These are phyloP conservation scores for Archaeoteleia sp. DNA, from an alignment of 2,888 invertebrate species.

Conservation along the genomic window DNA sequence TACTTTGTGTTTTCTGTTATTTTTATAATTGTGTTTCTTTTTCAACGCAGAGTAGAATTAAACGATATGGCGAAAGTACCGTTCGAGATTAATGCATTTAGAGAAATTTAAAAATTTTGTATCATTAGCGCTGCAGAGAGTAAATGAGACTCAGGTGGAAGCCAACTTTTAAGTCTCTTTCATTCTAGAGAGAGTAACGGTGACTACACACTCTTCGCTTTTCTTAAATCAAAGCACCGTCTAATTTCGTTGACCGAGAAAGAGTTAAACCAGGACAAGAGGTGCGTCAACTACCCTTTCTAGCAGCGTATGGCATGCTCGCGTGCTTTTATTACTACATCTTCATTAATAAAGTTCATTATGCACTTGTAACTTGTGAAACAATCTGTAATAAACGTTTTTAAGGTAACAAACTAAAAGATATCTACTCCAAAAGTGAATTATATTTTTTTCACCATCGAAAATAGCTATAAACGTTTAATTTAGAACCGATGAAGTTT, in stretches of 20 bases:
- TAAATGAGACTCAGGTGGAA: constrained; percentile 23
- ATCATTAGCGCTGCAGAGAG: constrained; percentile 9
- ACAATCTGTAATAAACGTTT: too few species aligned
- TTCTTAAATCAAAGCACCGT: constrained; percentile 44
- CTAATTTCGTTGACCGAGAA: constrained; percentile 52
- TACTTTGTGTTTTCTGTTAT: too few species aligned
- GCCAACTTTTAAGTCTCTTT: constrained; percentile 32
- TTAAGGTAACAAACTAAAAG: too few species aligned
- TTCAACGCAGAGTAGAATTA: too few species aligned
- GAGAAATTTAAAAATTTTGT: constrained; percentile 30
- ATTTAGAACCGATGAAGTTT: too few species aligned
- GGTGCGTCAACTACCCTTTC: constrained; percentile 41
- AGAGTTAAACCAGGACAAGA: constrained; percentile 46
- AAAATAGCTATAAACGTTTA: too few species aligned
- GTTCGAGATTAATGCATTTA: constrained; percentile 29
- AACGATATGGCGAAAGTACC: constrained; percentile 14
- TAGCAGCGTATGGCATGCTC: constrained; percentile 24
- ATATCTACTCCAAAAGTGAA: too few species aligned
- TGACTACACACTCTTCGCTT: constrained; percentile 30
- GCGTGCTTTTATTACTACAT: constrained; percentile 31
- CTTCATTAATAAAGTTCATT: constrained; percentile 3
- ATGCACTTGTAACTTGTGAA: neutral
- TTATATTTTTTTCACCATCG: too few species aligned
- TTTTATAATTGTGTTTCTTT: too few species aligned
- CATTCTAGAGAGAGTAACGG: constrained; percentile 20